Evolutionary conservation across 2,113 vertebrate genomes (phyloP).

Genomic region (Miniopterus natalensis): DNA sequence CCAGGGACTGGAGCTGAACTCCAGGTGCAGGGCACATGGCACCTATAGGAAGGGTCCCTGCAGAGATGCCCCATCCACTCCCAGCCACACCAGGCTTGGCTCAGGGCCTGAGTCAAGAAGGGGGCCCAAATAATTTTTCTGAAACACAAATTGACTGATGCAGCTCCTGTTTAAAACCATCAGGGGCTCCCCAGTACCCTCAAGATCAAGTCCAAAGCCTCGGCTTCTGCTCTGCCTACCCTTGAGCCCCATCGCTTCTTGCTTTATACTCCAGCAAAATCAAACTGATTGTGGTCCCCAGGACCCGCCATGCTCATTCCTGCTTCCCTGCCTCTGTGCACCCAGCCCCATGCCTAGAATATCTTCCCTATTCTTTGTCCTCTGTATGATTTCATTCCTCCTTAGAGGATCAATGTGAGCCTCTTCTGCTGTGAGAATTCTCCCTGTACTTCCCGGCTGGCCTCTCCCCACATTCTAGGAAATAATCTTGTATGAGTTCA

Average conservation of each 20-base stretch:
- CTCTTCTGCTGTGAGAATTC: background rate
- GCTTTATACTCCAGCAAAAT: background rate
- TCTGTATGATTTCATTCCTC: background rate
- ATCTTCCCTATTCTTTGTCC: background rate
- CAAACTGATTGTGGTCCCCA: background rate
- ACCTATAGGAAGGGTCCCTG: background rate
- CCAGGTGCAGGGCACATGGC: fast-evolving
- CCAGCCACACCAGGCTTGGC: background rate
- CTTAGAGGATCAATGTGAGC: background rate
- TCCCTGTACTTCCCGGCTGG: background rate
- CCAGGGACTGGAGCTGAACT: background rate
- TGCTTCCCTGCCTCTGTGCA: background rate
- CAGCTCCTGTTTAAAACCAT: background rate
- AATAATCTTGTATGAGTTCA: background rate
- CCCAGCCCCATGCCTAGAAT: background rate
- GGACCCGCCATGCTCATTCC: fast-evolving
- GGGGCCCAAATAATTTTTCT: background rate
- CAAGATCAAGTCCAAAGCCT: background rate
- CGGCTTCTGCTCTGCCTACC: background rate
- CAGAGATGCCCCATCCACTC: background rate
- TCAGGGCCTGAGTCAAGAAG: background rate
- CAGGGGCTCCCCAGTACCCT: background rate
- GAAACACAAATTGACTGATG: background rate
- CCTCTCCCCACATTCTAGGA: background rate
- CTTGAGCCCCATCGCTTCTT: background rate